Conservation (phyloP, 2,113 vertebrate genomes). For the Oryzias celebensis region DNA sequence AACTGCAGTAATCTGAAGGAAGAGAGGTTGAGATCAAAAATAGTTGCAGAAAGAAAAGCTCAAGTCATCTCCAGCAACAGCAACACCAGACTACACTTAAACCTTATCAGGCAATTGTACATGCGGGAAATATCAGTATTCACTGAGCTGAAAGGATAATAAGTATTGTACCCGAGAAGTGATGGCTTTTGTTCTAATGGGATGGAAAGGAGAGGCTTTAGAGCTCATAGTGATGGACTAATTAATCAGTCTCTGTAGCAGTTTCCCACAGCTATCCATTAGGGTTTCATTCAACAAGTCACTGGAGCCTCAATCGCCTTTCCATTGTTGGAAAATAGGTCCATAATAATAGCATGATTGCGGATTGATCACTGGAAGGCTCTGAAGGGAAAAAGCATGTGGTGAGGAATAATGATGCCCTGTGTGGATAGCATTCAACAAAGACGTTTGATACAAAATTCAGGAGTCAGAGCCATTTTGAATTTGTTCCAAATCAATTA, state of each 20-base stretch:
- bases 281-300: slow-evolving; percentile 74
- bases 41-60: slow-evolving; percentile 75
- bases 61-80: slow-evolving; percentile 82
- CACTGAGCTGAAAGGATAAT: slow-evolving; percentile 85
- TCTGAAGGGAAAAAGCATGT: slow-evolving; percentile 57
- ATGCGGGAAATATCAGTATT: slow-evolving; percentile 83
- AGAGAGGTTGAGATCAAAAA: slow-evolving; percentile 45
- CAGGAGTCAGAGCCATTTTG: slow-evolving; percentile 30
- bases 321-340: slow-evolving; percentile 77
- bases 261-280: slow-evolving; percentile 80
- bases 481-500: slow-evolving; percentile 54
- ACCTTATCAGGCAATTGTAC: slow-evolving; percentile 79
- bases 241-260: slow-evolving; percentile 89
- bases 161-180: slow-evolving; percentile 80
- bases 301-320: slow-evolving; percentile 79
- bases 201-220: slow-evolving; percentile 76
- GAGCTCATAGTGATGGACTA: slow-evolving; percentile 87
- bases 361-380: slow-evolving; percentile 69
- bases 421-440: slow-evolving; percentile 34
- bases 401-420: slow-evolving; percentile 64
- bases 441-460: slow-evolving; percentile 51
- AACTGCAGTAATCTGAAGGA: slow-evolving; percentile 81
- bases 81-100: slow-evolving; percentile 64
- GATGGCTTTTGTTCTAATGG: slow-evolving; percentile 82
- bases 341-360: slow-evolving; percentile 83